Percentiles rank a stretch among this genome's conserved stretches.
Evolutionary conservation across 2,797 vertebrate species (phyloP).

Genomic region (Lithobates pipiens): DNA sequence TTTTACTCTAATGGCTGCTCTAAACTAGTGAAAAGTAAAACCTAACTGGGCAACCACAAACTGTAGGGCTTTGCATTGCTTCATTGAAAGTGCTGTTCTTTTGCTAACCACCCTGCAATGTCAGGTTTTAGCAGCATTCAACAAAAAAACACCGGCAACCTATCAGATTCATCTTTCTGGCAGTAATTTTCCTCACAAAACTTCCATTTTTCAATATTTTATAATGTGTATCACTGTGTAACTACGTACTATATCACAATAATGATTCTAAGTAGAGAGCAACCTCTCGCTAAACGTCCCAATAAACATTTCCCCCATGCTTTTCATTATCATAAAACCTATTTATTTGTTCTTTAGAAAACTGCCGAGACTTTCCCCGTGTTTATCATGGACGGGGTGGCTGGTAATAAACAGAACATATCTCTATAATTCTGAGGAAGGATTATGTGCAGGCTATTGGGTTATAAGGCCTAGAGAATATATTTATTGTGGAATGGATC

Average conservation of each 20-base stretch:
- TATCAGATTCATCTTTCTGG: not conserved
- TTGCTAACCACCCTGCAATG: too few relatives aligned
- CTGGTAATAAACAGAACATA: not conserved
- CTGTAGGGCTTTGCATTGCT: too few relatives aligned
- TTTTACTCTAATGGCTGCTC: too few relatives aligned
- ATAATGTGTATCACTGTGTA: conserved; percentile 27
- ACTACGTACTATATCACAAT: conserved; percentile 10
- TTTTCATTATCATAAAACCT: conserved; percentile 21
- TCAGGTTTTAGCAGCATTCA: not conserved
- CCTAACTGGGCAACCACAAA: too few relatives aligned
- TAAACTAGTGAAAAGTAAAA: too few relatives aligned
- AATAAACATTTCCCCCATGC: conserved; percentile 2
- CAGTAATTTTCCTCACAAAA: not conserved
- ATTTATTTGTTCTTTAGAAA: conserved; percentile 23
- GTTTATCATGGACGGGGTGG: not conserved
- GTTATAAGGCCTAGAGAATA: not conserved
- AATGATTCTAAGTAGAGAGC: not conserved
- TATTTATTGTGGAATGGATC: not conserved
- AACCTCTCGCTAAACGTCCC: not conserved
- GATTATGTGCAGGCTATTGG: too few relatives aligned
- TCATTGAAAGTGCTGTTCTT: too few relatives aligned
- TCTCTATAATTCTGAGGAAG: not conserved
- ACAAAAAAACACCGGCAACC: not conserved
- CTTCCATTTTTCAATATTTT: conserved; percentile 15
- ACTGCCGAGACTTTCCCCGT: not conserved